Evolutionary conservation across 2,797 vertebrate species (phyloP), one percentile per base, ranked within the genome.

Genomic region (Rhodeus uyekii): DNA sequence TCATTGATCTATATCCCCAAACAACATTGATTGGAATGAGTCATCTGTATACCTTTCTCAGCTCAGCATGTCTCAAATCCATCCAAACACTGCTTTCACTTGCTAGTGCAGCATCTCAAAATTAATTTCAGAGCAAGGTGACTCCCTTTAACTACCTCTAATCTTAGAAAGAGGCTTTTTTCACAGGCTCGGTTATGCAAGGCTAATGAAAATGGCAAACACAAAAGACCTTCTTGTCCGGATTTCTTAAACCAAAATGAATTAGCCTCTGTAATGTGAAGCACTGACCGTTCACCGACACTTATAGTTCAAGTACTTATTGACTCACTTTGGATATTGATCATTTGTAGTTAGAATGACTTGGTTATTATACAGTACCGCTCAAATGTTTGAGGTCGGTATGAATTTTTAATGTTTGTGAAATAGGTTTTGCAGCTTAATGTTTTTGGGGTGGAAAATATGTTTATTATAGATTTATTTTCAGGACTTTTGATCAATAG

Each of bases 1-100:
- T 24, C 61, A 89, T 88, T 88, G 88, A 90, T 90, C 75, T 77
- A 42, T 82, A 76, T 78, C 76, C 60, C 69, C 65, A 75, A 86
- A 48, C 61, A 81, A 27, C 38, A 83, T 77, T 81, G 69, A 84
- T 78, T 90, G 78, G 64, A 88, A 89, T 86, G 81, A 86, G 77
- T 58, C 36, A 44, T 88, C 90, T 50, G 77, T 78, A 90, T 88
- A 88, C 83, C 50, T 39, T 60, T 78, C 65, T 83, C 48, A 36
- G 5, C 67, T 48, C 50, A 22, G 32, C 46, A 38, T 55, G 72
- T 64, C 84, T 81, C 32, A 32, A 83, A 50, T 46, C 67, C 42
- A 34, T 82, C 44, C 79, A 87, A 86, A 85, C 55, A 67, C 46
- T 42, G 10, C 55, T 61, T 64, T 82, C 42, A 81, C 71, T 16